A percentile compares a stretch with the other conserved stretches of the same genome.
These are phyloP conservation scores for Trichacis sp. DNA, from an alignment of 2,888 invertebrate species.

Conservation along the genomic window DNA sequence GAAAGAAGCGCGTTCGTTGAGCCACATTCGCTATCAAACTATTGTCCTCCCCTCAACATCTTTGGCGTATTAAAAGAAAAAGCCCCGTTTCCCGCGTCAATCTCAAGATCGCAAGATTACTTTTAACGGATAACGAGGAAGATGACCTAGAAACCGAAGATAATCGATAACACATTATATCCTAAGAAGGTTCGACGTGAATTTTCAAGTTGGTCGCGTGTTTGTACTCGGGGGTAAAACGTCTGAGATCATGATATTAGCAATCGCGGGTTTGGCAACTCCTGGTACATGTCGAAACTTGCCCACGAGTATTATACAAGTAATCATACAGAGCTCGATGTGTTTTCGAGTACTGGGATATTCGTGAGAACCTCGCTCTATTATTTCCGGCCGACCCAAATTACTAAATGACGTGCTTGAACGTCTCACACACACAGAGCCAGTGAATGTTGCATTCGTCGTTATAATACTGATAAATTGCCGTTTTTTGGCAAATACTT, in stretches of 20 bases:
- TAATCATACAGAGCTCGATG: too few relatives aligned
- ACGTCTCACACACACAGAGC: not conserved
- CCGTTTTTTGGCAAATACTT: too few relatives aligned
- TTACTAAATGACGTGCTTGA: conserved; percentile 7
- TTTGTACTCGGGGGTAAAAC: not conserved
- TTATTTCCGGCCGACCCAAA: conserved; percentile 36
- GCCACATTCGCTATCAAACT: too few relatives aligned
- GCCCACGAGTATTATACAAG: too few relatives aligned
- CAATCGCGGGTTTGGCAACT: not conserved
- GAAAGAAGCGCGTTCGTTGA: too few relatives aligned
- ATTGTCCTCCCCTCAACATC: conserved; percentile 45
- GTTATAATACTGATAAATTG: conserved; percentile 26
- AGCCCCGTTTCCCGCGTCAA: conserved; percentile 11
- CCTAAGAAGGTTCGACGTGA: conserved; percentile 19
- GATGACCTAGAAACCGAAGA: conserved; percentile 39
- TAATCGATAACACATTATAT: conserved; percentile 44
- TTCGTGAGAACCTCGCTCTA: conserved; percentile 21
- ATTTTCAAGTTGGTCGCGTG: conserved; percentile 8
- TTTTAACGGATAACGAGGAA: conserved; percentile 36
- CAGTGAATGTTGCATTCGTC: not conserved
- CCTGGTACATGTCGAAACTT: too few relatives aligned
- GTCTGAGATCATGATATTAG: too few relatives aligned
- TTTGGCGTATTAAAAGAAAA: conserved; percentile 40
- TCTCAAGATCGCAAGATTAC: conserved; percentile 29
- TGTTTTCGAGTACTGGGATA: conserved; percentile 29